Evolutionary conservation across 2,113 vertebrate species (phyloP), one percentile per base, ranked within the genome.

Genomic region (Riparia riparia): DNA sequence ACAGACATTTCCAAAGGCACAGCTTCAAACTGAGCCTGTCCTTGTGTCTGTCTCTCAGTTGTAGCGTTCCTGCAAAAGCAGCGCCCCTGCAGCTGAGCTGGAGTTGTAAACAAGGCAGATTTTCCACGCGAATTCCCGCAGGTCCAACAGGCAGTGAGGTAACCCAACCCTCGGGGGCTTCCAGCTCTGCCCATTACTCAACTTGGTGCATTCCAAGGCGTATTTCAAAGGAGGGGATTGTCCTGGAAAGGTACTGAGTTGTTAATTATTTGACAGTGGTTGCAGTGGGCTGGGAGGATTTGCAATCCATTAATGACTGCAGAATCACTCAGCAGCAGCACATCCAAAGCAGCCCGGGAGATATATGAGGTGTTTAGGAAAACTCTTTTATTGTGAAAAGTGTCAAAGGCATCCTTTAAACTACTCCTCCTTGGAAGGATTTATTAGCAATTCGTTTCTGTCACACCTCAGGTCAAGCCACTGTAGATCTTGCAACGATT

Each of bases 381-480:
- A 94, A 70, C 19, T 58, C 14, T 71, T 96, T 93, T 56, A 57
- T 91, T 83, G 66, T 92, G 68, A 53, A 32, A 90, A 90, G 50
- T 44, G 63, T 77, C 91, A 91, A 90, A 96, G 51, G 54, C 39
- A 17, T 86, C 74, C 76, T 86, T 94, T 51, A 88, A 93, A 71
- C 39, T 34, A n/a, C 39, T 90, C 58, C 63, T 92, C 64, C 58
- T 76, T 56, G 39, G 79, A 54, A 90, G 41, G 45, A 70, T 88
- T 77, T 86, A 88, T 66, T 81, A 47, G 68, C 63, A 64, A 68
- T 88, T 92, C 3, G 41, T 90, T 93, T 66, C 85, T 93, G 56
- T 47, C 78, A 73, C 42, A 77, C 66, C 60, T 94, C 74, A 20
- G 68, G 64, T 66, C 56, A 94, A 77, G 76, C 51, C 80, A 74